Conservation (phyloP, 2,113 vertebrate species). For the Lathamus discolor region DNA sequence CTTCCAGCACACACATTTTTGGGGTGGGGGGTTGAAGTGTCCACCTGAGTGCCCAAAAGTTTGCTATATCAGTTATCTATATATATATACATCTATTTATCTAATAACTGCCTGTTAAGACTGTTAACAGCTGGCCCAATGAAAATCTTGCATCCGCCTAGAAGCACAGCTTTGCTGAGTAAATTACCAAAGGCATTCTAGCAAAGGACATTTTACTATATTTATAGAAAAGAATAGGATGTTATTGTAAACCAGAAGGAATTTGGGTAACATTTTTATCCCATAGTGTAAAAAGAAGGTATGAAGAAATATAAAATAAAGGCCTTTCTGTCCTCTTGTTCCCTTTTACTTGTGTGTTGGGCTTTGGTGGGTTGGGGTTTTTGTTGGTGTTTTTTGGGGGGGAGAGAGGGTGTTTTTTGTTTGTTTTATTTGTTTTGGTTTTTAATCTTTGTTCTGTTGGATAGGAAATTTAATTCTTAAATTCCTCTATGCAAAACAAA, state of each 20-base stretch:
- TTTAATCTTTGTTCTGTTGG: background rate
- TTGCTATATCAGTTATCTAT: background rate
- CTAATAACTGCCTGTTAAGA: background rate
- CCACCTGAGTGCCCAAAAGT: background rate
- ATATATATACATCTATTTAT: too few species aligned
- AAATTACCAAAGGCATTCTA: background rate
- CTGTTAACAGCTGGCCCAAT: background rate
- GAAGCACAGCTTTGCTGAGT: background rate
- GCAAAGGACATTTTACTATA: background rate
- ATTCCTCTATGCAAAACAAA: background rate
- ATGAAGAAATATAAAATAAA: background rate
- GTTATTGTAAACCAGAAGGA: background rate
- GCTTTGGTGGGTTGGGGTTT: background rate
- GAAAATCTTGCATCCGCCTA: background rate
- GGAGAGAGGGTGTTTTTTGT: background rate
- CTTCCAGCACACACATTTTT: background rate
- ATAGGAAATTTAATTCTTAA: background rate
- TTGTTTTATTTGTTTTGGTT: background rate
- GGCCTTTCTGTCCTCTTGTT: background rate
- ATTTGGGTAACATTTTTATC: background rate
- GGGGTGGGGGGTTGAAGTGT: fast-evolving
- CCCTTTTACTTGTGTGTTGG: background rate
- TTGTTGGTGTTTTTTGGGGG: background rate
- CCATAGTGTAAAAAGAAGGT: background rate
- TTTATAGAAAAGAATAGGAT: background rate